Evolutionary conservation across 2,797 vertebrate species (phyloP).

Genomic region (Scomberomorus guttatus): DNA sequence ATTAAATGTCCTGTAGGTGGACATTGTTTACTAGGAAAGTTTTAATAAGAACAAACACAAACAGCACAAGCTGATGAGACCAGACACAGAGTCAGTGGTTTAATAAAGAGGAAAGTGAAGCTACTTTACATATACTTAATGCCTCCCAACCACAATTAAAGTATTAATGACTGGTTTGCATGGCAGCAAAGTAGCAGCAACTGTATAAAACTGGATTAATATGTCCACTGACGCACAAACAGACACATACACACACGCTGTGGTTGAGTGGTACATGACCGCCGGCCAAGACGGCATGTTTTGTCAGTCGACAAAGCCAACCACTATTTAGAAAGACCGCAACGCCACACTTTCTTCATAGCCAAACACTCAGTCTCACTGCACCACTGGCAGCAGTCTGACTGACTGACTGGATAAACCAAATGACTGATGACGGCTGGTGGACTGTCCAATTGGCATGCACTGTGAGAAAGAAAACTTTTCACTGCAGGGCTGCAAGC

Average conservation of each 20-base stretch:
- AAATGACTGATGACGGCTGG: neutral
- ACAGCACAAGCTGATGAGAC: neutral
- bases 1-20: neutral
- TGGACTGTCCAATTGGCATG: neutral
- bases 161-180: constrained; percentile 25
- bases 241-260: constrained; percentile 54
- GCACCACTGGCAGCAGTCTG: constrained; percentile 30
- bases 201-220: constrained; percentile 30
- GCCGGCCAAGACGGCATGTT: constrained; percentile 69
- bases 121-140: neutral
- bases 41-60: neutral
- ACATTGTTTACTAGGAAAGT: neutral
- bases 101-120: neutral
- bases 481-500: neutral
- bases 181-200: neutral
- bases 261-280: constrained; percentile 64
- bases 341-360: constrained; percentile 51
- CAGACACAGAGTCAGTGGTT: neutral
- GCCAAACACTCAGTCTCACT: constrained; percentile 44
- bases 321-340: constrained; percentile 74
- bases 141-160: constrained; percentile 16
- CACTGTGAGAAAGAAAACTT: neutral
- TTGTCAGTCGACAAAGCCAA: constrained; percentile 65
- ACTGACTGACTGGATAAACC: constrained; percentile 3
- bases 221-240: constrained; percentile 23